phyloP scores from a whole-genome alignment of 2,888 invertebrate species.

The Malthinus seriepunctatus region DNA sequence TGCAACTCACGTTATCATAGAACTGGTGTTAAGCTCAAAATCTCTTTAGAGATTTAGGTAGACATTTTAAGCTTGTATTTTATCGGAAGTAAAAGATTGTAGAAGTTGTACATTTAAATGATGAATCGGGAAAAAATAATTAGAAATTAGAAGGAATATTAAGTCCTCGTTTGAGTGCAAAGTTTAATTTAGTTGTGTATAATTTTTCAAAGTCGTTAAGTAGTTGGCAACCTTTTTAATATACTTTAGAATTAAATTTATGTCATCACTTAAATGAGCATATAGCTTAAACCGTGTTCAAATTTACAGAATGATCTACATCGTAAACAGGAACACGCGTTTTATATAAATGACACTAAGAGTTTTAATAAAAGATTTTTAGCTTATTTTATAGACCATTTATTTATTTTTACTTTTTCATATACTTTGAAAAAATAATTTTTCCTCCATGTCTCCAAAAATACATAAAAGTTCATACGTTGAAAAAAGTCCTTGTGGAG shows the following conservation, averaged over 20 bases:
- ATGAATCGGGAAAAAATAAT: background rate
- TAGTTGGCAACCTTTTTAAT: conserved; percentile 7
- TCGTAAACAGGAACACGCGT: conserved; percentile 6
- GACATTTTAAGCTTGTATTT: no score
- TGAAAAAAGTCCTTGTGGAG: no score
- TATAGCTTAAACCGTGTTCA: conserved; percentile 7
- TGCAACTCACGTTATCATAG: no score
- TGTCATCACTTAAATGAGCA: conserved; percentile 7
- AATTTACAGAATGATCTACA: conserved; percentile 8
- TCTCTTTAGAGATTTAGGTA: no score
- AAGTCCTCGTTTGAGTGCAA: background rate
- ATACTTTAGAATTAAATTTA: conserved; percentile 8
- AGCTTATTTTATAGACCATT: conserved; percentile 5
- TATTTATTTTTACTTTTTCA: no score
- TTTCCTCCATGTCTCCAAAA: no score
- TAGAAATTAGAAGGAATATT: conserved; percentile 1
- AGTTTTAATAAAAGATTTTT: conserved; percentile 5
- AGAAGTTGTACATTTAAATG: no score
- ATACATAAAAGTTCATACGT: no score
- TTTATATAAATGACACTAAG: conserved; percentile 6
- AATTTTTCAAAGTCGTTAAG: conserved; percentile 8
- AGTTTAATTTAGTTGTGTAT: conserved; percentile 7
- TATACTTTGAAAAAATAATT: no score
- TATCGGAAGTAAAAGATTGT: no score
- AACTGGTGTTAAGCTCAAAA: no score